These are phyloP conservation scores for Stylophora pistillata DNA, from an alignment of 64 coral and sea anemone species.

Conservation along the genomic window DNA sequence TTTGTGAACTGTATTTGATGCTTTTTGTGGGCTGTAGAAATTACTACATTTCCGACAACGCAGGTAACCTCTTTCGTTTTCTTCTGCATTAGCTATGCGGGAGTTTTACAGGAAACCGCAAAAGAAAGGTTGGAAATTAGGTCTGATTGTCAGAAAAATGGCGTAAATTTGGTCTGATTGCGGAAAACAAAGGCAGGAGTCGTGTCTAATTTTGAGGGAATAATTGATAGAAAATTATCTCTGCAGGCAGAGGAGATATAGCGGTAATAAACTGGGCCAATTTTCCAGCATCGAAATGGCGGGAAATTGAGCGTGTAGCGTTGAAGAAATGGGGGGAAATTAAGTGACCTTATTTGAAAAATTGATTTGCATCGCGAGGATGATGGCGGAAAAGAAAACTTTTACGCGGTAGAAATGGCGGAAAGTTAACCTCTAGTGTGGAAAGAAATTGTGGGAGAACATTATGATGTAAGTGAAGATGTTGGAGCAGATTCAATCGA, in stretches of 20 bases:
- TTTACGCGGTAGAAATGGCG: background rate
- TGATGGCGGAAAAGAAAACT: too few relatives aligned
- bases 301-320: background rate
- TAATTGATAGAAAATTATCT: background rate
- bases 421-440: too few relatives aligned
- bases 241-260: background rate
- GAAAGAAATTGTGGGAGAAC: too few relatives aligned
- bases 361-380: background rate
- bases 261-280: background rate
- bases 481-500: too few relatives aligned
- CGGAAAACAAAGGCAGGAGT: background rate
- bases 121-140: background rate
- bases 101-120: background rate
- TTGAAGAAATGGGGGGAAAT: background rate
- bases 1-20: background rate
- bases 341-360: too few relatives aligned
- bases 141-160: background rate
- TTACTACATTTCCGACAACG: background rate
- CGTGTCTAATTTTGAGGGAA: background rate
- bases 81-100: background rate
- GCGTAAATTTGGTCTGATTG: background rate
- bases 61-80: background rate
- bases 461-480: too few relatives aligned
- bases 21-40: background rate
- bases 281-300: background rate